Percentiles rank a stretch among this genome's conserved stretches.
These are phyloP conservation scores for Ophraella communa DNA, from an alignment of 2,888 invertebrate species.

Conservation along the genomic window DNA sequence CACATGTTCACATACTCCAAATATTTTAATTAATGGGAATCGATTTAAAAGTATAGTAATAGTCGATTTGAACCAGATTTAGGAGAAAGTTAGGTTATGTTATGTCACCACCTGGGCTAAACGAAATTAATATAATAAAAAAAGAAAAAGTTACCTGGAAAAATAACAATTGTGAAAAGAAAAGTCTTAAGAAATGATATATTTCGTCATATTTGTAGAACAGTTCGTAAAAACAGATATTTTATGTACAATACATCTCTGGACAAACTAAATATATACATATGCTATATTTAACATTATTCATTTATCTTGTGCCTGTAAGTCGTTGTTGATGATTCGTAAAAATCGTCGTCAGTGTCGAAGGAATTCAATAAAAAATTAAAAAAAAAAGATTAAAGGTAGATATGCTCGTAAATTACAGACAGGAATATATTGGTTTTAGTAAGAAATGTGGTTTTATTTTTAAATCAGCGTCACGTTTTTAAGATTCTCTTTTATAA, in stretches of 20 bases:
- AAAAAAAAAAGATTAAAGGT: conserved; percentile 16
- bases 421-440: conserved; percentile 17
- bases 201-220: no score
- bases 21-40: no score
- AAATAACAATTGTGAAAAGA: no score
- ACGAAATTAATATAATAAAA: no score
- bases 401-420: conserved; percentile 4
- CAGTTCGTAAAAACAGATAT: background rate
- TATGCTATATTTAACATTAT: conserved; percentile 29
- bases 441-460: conserved; percentile 7
- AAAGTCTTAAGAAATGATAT: no score
- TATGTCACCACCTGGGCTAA: no score
- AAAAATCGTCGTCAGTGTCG: conserved; percentile 23
- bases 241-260: background rate
- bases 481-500: background rate
- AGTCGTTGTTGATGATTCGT: conserved; percentile 21
- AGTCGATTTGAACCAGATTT: no score
- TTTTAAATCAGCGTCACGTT: background rate
- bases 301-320: conserved; percentile 27
- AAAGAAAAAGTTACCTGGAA: no score
- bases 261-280: conserved; percentile 32
- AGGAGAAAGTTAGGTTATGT: no score
- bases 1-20: no score
- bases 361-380: conserved; percentile 26
- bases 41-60: no score